Base-by-base conservation (phyloP, 2,888 invertebrate genomes). In the Chymomyza procnemis region DNA sequence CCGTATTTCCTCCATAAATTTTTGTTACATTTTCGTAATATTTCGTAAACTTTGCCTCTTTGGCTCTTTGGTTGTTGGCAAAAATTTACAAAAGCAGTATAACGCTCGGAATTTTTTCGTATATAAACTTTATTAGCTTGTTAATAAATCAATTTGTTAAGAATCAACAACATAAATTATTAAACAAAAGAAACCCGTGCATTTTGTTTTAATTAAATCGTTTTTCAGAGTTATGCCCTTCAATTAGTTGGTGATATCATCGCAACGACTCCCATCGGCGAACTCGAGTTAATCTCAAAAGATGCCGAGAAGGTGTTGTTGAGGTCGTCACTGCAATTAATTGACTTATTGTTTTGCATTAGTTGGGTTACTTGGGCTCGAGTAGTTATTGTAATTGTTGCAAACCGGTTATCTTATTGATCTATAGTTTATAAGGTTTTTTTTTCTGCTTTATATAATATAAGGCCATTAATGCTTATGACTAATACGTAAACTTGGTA, bases 1-100 rank as follows among this genome's bases (percentile, higher is more conserved):
- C 60, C 61, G 66, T 69, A 74, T 70, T 81, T 85, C 84, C 80
- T 73, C 70, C 72, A 81, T 85, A 85, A 78, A 81, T 83, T 78
- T 81, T 79, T 61, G 63, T 67, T 69, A 80, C n/a, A n/a, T 69
- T 80, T 80, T 80, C 80, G 81, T 85, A 81, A 81, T 73, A 74
- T 12, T 54, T 19, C 14, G 50, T 52, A 52, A 52, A 52, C 52
- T 52, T 4, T 4, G 26, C 6, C 26, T 26, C 26, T 26, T 8
- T 4, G 22, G n/a, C n/a, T n/a, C n/a, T 22, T 22, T 4, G 22
- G 26, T 26, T 26, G 19, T 41, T 41, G 34, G 34, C 34, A 41
- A 41, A n/a, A 41, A 41, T 41, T 41, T 14, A 41, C 34, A 41
- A 41, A 41, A 41, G 34, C 9, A 41, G 12, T 41, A 30, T n/a